Base-by-base conservation (phyloP, 2,797 vertebrate genomes). In the Sebastolobus alascanus region DNA sequence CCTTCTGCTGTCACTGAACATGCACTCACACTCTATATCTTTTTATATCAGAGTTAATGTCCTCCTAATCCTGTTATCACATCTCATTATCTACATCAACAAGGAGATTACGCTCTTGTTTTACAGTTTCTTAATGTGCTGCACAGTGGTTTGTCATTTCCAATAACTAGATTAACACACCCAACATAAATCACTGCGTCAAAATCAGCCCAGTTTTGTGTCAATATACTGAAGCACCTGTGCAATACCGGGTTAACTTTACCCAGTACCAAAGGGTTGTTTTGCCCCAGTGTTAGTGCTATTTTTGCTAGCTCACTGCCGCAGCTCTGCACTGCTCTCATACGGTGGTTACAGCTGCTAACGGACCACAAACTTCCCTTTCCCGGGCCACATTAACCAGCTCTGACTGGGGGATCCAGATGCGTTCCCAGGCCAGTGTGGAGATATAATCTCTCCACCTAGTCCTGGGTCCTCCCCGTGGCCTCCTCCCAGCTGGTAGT, bases 61-160 rank as follows among this genome's bases (percentile, higher is more conserved):
- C 78, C 77, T 78, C 63, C 74, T 90, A 85, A 89, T 86, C 90
- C 70, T 67, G 8, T 89, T 82, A 87, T 90, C 79, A 13, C 80
- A 20, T 81, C 33, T 63, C 84, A 16, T 86, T 72, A 89, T 89
- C 75, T 46, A 31, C 72, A 83, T 63, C 64, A 68, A 73, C 78
- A 76, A 63, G 54, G 73, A 88, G 76, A 87, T 87, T 84, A 71
- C 13, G 31, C 25, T 50, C 35, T 74, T 84, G 22, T 68, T 84
- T 67, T 61, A 74, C 73, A 69, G 35, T 73, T 54, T 37, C 68
- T 75, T 69, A 43, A 55, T 58, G 72, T 58, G 54, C 0, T 27
- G 27, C 12, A 35, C 67, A 40, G 35, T 6, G 29, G 76, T 68
- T 35, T 83, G 46, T 73, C 25, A 61, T 70, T 87, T 78, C 18